Evolutionary conservation across 1,140 invertebrate genomes (phyloP).

Genomic region (Adoxophyes honmai): DNA sequence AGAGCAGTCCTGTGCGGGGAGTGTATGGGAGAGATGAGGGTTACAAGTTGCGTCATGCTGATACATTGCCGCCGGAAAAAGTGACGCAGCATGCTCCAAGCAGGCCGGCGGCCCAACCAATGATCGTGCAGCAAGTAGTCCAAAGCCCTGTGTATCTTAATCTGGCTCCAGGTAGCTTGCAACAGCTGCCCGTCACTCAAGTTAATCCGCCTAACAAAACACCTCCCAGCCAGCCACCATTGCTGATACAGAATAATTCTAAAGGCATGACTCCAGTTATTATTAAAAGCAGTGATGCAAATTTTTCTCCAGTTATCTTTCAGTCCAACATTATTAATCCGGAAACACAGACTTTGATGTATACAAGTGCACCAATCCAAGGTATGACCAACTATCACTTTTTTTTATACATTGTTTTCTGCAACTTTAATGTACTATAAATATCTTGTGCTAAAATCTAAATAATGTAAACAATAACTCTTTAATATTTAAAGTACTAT

Average conservation of each 20-base stretch:
- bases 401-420: too few species aligned
- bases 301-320: slow-evolving; percentile 68
- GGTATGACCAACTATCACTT: slow-evolving; percentile 26
- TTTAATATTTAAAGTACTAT: too few species aligned
- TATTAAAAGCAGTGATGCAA: slow-evolving; percentile 61
- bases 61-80: slow-evolving; percentile 37
- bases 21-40: slow-evolving; percentile 47
- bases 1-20: slow-evolving; percentile 46
- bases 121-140: slow-evolving; percentile 66
- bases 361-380: slow-evolving; percentile 74
- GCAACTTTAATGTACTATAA: too few species aligned
- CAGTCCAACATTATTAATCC: slow-evolving; percentile 68
- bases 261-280: slow-evolving; percentile 66
- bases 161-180: slow-evolving; percentile 48
- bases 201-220: slow-evolving; percentile 41
- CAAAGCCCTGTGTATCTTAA: slow-evolving; percentile 64
- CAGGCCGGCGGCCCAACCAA: slow-evolving; percentile 38
- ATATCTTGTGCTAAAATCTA: too few species aligned
- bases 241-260: slow-evolving; percentile 69
- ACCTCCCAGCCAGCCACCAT: slow-evolving; percentile 58
- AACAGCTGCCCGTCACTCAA: slow-evolving; percentile 44
- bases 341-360: slow-evolving; percentile 78
- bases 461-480: too few species aligned
- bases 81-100: slow-evolving; percentile 42
- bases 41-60: slow-evolving; percentile 42